Conservation (phyloP, 2,888 invertebrate genomes). For the Chymomyza amoena region DNA sequence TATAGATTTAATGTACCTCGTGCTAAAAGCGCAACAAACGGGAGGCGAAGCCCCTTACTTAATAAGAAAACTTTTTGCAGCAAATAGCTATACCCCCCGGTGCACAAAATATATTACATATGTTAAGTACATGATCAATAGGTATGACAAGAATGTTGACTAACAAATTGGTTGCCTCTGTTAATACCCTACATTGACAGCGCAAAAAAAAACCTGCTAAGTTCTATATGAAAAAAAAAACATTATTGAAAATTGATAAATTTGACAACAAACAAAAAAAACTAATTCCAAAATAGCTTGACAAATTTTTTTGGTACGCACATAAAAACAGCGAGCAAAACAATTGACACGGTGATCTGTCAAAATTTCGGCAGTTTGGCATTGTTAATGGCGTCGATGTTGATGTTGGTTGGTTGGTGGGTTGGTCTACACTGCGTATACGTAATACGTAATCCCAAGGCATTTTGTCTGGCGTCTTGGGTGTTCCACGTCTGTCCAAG, state of each 20-base stretch:
- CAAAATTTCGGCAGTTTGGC: conserved; percentile 56
- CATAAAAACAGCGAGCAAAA: conserved; percentile 25
- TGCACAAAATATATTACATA: background rate
- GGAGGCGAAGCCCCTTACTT: too few relatives aligned
- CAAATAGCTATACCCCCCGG: too few relatives aligned
- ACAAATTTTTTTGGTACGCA: background rate
- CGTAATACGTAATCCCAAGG: conserved; percentile 17
- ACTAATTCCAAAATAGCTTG: background rate
- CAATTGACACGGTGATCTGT: conserved; percentile 62
- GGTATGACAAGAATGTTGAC: background rate
- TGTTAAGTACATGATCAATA: background rate
- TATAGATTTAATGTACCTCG: too few relatives aligned
- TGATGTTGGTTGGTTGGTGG: conserved; percentile 9
- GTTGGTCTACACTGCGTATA: conserved; percentile 36
- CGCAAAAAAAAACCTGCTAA: background rate
- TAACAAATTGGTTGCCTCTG: background rate
- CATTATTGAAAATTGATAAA: background rate
- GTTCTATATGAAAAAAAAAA: background rate
- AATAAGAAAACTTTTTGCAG: too few relatives aligned
- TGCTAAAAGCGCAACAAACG: too few relatives aligned
- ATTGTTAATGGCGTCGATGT: background rate
- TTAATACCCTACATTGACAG: background rate
- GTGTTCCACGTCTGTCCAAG: background rate
- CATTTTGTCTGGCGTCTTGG: background rate
- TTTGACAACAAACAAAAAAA: background rate